Percentiles rank a stretch among this genome's conserved stretches.
Conservation (phyloP, 2,113 vertebrate species). For the Nymphicus hollandicus region DNA sequence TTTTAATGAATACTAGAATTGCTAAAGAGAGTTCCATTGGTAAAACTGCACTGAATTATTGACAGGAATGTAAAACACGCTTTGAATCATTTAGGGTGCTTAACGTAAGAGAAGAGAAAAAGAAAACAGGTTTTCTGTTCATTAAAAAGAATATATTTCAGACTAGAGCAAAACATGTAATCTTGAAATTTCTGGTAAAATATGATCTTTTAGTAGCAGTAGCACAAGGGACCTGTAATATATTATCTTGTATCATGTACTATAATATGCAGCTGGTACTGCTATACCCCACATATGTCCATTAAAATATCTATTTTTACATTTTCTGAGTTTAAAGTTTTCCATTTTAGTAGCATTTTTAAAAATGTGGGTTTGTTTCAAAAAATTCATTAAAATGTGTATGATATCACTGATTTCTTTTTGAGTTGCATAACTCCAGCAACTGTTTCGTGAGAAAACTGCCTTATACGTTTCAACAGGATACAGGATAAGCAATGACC, state of each 20-base stretch:
- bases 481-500: constrained; percentile 48
- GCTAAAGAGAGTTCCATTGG: background rate
- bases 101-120: background rate
- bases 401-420: background rate
- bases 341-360: background rate
- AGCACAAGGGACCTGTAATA: background rate
- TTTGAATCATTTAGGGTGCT: background rate
- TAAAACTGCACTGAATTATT: background rate
- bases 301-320: background rate
- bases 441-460: background rate
- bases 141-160: background rate
- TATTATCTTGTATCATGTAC: background rate
- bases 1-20: background rate
- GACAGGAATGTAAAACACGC: background rate
- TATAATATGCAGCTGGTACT: background rate
- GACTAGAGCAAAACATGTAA: background rate
- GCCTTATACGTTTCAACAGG: background rate
- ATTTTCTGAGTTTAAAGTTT: background rate
- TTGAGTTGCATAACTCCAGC: background rate
- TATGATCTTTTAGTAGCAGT: background rate
- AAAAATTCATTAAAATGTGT: background rate
- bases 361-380: background rate
- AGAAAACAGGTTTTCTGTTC: background rate
- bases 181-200: background rate
- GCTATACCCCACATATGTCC: background rate